Percentiles rank a stretch among this genome's conserved stretches.
These are phyloP conservation scores for Melanostoma scalare DNA, from an alignment of 2,888 invertebrate species.

Conservation along the genomic window DNA sequence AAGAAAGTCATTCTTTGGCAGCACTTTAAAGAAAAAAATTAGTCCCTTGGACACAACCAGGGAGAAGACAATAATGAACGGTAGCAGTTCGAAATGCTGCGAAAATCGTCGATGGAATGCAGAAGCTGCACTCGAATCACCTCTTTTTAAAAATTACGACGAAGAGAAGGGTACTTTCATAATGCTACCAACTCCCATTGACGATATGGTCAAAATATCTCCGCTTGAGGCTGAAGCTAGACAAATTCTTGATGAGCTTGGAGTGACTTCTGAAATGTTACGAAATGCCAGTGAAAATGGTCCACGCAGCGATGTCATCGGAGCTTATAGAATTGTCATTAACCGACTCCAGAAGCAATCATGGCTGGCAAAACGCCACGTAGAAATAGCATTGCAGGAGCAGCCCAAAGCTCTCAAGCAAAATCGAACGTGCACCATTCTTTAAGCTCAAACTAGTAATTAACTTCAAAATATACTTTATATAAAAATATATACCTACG, in stretches of 20 bases:
- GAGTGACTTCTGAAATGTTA: conserved; percentile 85
- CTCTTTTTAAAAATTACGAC: conserved; percentile 81
- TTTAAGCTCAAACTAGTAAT: conserved; percentile 22
- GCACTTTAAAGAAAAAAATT: conserved; percentile 81
- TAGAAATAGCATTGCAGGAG: conserved; percentile 80
- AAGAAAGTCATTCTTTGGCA: conserved; percentile 79
- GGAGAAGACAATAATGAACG: conserved; percentile 77
- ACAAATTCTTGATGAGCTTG: conserved; percentile 83
- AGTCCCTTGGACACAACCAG: conserved; percentile 80
- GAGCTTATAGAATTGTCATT: conserved; percentile 88
- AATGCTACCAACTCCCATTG: conserved; percentile 81
- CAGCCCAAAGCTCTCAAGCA: conserved; percentile 77
- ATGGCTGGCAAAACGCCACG: conserved; percentile 81
- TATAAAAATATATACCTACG: no score
- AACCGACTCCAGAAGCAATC: conserved; percentile 83
- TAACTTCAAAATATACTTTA: not conserved
- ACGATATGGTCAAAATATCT: conserved; percentile 79
- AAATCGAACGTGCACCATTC: conserved; percentile 66
- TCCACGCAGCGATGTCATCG: conserved; percentile 86
- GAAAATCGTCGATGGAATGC: conserved; percentile 78
- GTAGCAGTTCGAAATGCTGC: conserved; percentile 53
- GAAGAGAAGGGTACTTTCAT: conserved; percentile 82
- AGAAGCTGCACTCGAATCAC: conserved; percentile 77
- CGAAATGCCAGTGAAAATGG: conserved; percentile 84
- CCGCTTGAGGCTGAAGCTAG: conserved; percentile 83